Base-by-base conservation (phyloP, 2,888 invertebrate genomes). In the Phortica magna region DNA sequence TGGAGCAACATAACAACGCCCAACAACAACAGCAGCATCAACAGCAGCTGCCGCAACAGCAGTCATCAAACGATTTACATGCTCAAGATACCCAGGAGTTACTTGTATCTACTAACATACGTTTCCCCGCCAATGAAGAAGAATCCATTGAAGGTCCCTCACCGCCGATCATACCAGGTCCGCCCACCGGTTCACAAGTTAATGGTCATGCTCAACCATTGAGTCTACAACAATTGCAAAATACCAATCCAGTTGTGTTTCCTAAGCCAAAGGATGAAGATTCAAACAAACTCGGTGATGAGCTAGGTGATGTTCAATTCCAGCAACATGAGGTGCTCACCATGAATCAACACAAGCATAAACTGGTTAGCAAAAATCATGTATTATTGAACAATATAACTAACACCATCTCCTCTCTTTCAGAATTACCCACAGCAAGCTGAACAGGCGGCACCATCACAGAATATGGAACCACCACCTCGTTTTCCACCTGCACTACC, bases 131-230 rank as follows among this genome's bases (percentile, higher is more conserved):
- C 0, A 88, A 84, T 76, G 88, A 89, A 17, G 89, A 89, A 7
- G 89, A 89, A 65, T 81, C 82, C 0, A 71, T 77, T 0, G 89
- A 89, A 76, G 75, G 81, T 12, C 55, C 85, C 0, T 81, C 89
- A 0, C 75, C 83, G 6, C 79, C 83, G 3, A 77, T 81, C 0
- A 74, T 81, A 10, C 79, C 84, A 1, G 84, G 84, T 10, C 87
- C 89, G 1, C 89, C 89, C 0, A 78, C 81, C 2, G 83, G 83
- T 2, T 84, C 87, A n/a, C 86, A 87, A 61, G 88, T 91, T 0
- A 92, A 91, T 80, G 92, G 91, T 0, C 92, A 92, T 73, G 91
- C 91, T 0, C 91, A 91, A 39, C 91, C 92, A 0, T 76, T 91
- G 6, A 90, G 91, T 55, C 81, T 91, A 12, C 91, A 91, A 73